These are phyloP conservation scores for Anableps anableps DNA, from an alignment of 2,797 vertebrate genomes.

Conservation along the genomic window DNA sequence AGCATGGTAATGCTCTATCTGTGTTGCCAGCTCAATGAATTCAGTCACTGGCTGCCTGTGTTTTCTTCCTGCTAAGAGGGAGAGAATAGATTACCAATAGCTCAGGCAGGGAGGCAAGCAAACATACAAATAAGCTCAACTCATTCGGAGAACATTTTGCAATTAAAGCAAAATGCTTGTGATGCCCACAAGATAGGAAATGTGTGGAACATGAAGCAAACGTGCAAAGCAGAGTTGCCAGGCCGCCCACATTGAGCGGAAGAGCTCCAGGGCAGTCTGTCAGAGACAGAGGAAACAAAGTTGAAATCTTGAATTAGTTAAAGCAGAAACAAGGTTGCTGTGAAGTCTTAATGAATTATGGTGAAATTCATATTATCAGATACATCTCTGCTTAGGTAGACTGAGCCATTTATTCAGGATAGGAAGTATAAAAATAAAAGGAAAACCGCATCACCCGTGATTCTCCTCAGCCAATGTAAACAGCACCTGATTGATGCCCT, in stretches of 20 bases:
- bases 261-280: constrained; percentile 81
- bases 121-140: constrained; percentile 80
- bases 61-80: constrained; percentile 77
- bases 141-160: constrained; percentile 83
- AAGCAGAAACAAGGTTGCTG: constrained; percentile 58
- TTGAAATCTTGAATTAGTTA: constrained; percentile 70
- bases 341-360: constrained; percentile 60
- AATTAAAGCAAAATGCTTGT: constrained; percentile 89
- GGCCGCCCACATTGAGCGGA: constrained; percentile 84
- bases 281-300: constrained; percentile 77
- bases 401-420: constrained; percentile 19
- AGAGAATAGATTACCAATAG: constrained; percentile 84
- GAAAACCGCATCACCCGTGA: constrained; percentile 46
- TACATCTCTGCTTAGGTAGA: constrained; percentile 56
- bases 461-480: constrained; percentile 51
- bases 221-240: constrained; percentile 87
- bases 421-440: constrained; percentile 36
- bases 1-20: constrained; percentile 77
- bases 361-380: constrained; percentile 61
- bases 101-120: constrained; percentile 77
- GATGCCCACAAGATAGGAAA: constrained; percentile 88
- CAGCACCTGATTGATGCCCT: constrained; percentile 62
- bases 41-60: constrained; percentile 75
- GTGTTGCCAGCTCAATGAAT: constrained; percentile 79
- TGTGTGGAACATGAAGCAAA: constrained; percentile 87